A percentile compares a stretch with the other conserved stretches of the same genome.
phyloP scores from a whole-genome alignment of 1,140 invertebrate genomes.

The Drosophila tristis region DNA sequence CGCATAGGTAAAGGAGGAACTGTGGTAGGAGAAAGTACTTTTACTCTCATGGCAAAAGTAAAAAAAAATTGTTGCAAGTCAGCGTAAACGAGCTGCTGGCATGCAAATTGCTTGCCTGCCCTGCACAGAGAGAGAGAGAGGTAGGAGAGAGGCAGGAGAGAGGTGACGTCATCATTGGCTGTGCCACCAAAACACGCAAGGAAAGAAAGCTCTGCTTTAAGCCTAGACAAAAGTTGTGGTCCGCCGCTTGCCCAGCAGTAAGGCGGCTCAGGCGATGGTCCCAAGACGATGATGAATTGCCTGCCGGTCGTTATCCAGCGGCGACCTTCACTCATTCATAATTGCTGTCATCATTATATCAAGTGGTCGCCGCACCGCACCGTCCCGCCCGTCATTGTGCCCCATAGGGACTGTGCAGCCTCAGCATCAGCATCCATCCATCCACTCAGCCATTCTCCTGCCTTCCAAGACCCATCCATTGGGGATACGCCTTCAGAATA shows the following conservation, averaged over 20 bases:
- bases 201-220: conserved; percentile 40
- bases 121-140: neutral
- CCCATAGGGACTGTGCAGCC: neutral
- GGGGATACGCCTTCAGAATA: no score
- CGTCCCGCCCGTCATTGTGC: neutral
- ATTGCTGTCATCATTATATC: conserved; percentile 80
- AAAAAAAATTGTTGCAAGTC: conserved; percentile 61
- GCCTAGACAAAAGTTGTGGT: conserved; percentile 37
- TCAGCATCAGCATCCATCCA: conserved; percentile 1
- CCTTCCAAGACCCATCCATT: conserved; percentile 4
- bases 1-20: no score
- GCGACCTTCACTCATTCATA: conserved; percentile 77
- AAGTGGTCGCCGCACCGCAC: conserved; percentile 45
- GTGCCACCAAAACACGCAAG: conserved; percentile 49
- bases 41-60: neutral
- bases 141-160: no score
- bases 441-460: conserved; percentile 5
- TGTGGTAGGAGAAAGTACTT: no score
- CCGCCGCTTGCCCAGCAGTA: conserved; percentile 9
- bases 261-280: conserved; percentile 24
- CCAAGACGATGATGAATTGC: conserved; percentile 72
- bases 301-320: conserved; percentile 62
- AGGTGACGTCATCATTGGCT: conserved; percentile 64
- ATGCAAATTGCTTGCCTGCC: conserved; percentile 61
- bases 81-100: conserved; percentile 69